A percentile compares a stretch with the other conserved stretches of the same genome.
phyloP scores from a whole-genome alignment of 2,113 vertebrate species.

The Brevimyrus niger region DNA sequence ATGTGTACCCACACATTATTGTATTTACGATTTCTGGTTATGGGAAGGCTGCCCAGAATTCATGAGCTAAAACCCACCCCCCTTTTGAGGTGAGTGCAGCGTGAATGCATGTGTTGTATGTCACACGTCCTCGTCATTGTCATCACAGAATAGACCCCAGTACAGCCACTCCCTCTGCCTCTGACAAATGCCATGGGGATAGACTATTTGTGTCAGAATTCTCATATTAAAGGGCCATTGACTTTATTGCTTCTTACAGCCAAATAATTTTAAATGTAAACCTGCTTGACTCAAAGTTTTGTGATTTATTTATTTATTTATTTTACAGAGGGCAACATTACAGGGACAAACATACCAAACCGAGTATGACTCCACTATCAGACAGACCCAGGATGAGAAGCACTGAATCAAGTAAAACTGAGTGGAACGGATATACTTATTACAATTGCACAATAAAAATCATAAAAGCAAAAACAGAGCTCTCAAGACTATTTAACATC shows the following conservation, averaged over 20 bases:
- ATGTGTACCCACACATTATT: background rate
- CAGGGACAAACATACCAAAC: background rate
- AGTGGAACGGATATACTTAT: background rate
- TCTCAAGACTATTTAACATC: background rate
- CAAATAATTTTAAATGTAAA: background rate
- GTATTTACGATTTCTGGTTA: background rate
- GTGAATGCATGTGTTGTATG: conserved; percentile 3
- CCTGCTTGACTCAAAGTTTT: background rate
- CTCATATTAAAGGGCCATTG: background rate
- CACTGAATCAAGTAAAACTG: background rate
- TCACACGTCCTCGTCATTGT: conserved; percentile 9
- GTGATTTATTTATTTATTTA: no score
- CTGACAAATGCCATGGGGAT: background rate
- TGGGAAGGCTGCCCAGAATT: background rate
- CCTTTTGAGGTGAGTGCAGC: background rate
- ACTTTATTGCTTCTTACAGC: background rate
- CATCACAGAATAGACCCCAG: background rate
- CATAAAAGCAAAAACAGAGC: conserved; percentile 1
- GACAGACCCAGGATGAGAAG: background rate
- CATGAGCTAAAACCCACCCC: background rate
- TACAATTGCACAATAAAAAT: background rate
- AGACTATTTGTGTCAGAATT: background rate
- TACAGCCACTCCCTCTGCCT: background rate
- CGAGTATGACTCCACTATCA: background rate
- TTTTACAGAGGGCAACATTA: background rate